Evolutionary conservation across 2,888 invertebrate genomes (phyloP), one percentile per base, ranked within the genome.

Genomic region (Rhagonycha fulva): DNA sequence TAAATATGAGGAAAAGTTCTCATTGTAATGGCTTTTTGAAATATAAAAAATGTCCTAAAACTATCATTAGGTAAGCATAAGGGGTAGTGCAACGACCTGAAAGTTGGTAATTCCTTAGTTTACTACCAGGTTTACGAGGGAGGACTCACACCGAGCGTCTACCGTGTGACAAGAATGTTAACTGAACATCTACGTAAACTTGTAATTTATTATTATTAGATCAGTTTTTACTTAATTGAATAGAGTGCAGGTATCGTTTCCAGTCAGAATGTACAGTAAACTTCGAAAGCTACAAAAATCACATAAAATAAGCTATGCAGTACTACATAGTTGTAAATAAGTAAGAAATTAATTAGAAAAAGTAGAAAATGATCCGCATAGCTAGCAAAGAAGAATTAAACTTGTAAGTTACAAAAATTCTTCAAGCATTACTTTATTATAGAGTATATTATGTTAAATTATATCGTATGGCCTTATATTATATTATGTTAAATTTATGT

Each of bases 101-200:
- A 72, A 76, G 69, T 72, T 69, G 71, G 71, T 72, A 76, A 76
- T 76, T 76, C 71, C 62, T 60, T 69, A 71, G 63, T 72, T 76
- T 72, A 76, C 60, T 68, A 68, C 75, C 62, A 68, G 69, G 63
- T 76, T 76, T 76, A 76, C 68, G 72, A 72, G 69, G 75, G 68
- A 71, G 72, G 75, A 71, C 75, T 70, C 75, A 60, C 70, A 71
- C 71, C 70, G 67, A n/a, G 47, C 68, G 75, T 75, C 75, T 75
- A 75, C 71, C 70, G 70, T 75, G 70, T 74, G 75, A 75, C 75
- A 75, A 67, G 75, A 75, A 75, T 75, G 75, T 71, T 75, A 75
- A 75, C 75, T 71, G 71, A 70, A 75, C 75, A 66, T 75, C 60
- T 63, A 71, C 66, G 67, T 68, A 71, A 26, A 10, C 71, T 63